Evolutionary conservation across 2,113 vertebrate genomes (phyloP), one percentile per base, ranked within the genome.

Genomic region (Atlantisia rogersi): DNA sequence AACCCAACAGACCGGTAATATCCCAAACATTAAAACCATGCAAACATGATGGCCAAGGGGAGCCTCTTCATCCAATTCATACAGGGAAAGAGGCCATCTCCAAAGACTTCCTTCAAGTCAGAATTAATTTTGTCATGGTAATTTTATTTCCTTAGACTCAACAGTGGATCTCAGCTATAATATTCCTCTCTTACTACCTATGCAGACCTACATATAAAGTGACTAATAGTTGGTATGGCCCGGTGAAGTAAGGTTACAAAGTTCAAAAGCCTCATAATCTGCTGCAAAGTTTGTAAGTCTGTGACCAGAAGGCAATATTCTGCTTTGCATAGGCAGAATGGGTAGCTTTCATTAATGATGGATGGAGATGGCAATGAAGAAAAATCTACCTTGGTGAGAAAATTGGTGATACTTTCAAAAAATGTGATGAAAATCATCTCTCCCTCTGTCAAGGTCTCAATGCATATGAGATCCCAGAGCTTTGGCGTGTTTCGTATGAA

Each of bases 221-320:
- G 55, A 86, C 48, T n/a, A 22, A 39, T 6, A 37, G 52, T 13
- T 65, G 44, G 6, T 65, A 29, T 26, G 42, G 13, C 44, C 14
- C 37, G 6, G 5, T 77, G 32, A 77, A 85, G 35, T 24, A 70
- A 14, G 25, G 4, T 63, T 75, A 48, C 13, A 32, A 88, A 82
- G 21, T 78, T 86, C 35, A 84, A 71, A 82, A 86, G 62, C 39
- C 29, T 92, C 75, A 40, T 58, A 56, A 80, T 65, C n/a, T 82
- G 42, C 58, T 88, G 22, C 46, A 98, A 97, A 95, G 92, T 63
- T 12, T 80, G 8, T 59, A 67, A 20, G 25, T 68, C 20, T 46
- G 19, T 78, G 46, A 78, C 56, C 32, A 64, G 35, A 71, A 81
- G 56, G 9, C 17, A 67, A 52, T 46, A 46, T 74, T 86, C 29